Evolutionary conservation across 2,113 vertebrate genomes (phyloP).

Genomic region (Puffinus mauretanicus): DNA sequence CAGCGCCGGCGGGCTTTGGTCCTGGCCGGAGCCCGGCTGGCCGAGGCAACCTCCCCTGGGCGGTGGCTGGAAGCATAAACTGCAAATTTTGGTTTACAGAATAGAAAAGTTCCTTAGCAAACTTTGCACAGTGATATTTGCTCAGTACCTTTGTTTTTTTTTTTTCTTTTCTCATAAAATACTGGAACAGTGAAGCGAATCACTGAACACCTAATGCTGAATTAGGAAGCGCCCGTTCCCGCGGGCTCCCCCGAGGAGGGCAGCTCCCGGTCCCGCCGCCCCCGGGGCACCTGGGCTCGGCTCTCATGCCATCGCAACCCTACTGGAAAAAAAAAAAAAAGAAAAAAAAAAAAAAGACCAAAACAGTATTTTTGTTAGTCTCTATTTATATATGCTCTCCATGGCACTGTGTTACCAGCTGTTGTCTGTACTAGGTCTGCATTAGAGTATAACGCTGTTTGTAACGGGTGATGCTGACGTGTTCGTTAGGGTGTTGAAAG

Average conservation of each 20-base stretch:
- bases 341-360: conserved; percentile 64
- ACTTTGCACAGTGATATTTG: conserved; percentile 64
- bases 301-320: neutral
- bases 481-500: conserved; percentile 9
- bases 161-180: neutral
- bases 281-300: neutral
- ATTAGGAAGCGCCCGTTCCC: neutral
- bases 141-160: neutral
- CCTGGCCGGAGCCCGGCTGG: neutral
- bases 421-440: conserved; percentile 43
- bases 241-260: neutral
- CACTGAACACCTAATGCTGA: neutral
- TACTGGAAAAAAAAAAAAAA: conserved; percentile 57
- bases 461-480: conserved; percentile 10
- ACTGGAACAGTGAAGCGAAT: conserved; percentile 25
- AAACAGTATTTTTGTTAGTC: conserved; percentile 75
- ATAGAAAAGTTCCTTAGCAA: conserved; percentile 58
- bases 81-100: conserved; percentile 54
- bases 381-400: conserved; percentile 54
- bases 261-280: neutral
- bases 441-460: conserved; percentile 1
- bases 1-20: fast-evolving
- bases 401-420: conserved; percentile 43
- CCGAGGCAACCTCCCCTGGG: fast-evolving
- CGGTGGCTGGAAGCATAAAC: neutral